A percentile compares a stretch with the other conserved stretches of the same genome.
Conservation (phyloP, 2,797 vertebrate genomes). For the Chelon auratus region DNA sequence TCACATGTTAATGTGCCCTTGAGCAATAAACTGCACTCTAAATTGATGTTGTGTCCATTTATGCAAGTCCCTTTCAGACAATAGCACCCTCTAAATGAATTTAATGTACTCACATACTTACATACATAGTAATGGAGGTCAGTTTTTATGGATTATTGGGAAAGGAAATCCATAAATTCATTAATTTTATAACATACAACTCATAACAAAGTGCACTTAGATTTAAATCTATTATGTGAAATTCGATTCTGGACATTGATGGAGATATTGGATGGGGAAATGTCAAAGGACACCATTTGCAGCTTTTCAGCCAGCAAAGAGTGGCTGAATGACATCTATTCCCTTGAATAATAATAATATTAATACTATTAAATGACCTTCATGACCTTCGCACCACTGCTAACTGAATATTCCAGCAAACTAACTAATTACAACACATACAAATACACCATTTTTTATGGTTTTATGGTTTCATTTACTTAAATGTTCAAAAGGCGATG, state of each 20-base stretch:
- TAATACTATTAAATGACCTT: constrained; percentile 23
- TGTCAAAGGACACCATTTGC: constrained; percentile 11
- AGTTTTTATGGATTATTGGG: constrained; percentile 11
- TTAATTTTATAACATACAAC: constrained; percentile 17
- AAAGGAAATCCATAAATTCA: background rate
- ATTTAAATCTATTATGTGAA: constrained; percentile 10
- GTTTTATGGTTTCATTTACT: background rate
- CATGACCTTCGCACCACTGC: constrained; percentile 12
- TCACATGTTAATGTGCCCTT: constrained; percentile 18
- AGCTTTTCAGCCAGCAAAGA: constrained; percentile 19
- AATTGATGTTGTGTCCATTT: constrained; percentile 1
- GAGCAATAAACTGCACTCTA: constrained; percentile 10
- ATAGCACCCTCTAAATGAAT: constrained; percentile 20
- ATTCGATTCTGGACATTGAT: constrained; percentile 23
- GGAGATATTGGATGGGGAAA: constrained; percentile 9
- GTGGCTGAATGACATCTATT: constrained; percentile 1
- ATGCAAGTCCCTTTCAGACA: background rate
- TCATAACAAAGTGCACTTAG: constrained; percentile 11
- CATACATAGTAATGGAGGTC: constrained; percentile 24
- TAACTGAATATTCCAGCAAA: constrained; percentile 15
- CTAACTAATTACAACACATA: background rate
- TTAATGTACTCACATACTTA: constrained; percentile 8
- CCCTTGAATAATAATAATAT: constrained; percentile 37
- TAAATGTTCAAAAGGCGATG: background rate
- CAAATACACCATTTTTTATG: background rate